Evolutionary conservation across 2,888 invertebrate species (phyloP), one percentile per base, ranked within the genome.

Genomic region (Plagiodera versicolora): DNA sequence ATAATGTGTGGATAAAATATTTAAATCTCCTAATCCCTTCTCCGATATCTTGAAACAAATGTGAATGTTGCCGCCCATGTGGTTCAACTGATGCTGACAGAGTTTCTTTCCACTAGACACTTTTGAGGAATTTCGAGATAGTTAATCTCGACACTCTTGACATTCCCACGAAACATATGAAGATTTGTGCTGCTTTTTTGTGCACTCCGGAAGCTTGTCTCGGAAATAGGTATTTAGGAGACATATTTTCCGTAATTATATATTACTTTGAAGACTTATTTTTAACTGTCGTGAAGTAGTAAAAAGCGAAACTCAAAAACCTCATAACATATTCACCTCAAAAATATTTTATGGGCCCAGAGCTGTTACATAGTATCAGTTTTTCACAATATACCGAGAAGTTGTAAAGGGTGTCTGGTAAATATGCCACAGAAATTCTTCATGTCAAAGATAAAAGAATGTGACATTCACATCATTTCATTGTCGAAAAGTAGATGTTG

Each of bases 201-300:
- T 24, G 24, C 60, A 59, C 71, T 69, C 75, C 75, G 77, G 77
- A 77, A 75, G 74, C 74, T 72, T 75, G 77, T 76, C 75, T 77
- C 75, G 77, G 77, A 77, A 77, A 77, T 77, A 74, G 75, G 74
- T 75, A 72, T 76, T 77, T 77, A 77, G 74, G 74, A 74, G 68
- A 72, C n/a, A 24, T 24, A 24, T 24, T 6, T 6, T 24, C 24
- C 24, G 24, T 76, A 75, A 75, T 72, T 74, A 74, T 70, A 69
- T 5, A 24, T 63, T 71, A 72, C 50, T 61, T 57, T 61, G 61
- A 61, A 50, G 61, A 46, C 24, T 24, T 24, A 24, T 24, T 59
- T 24, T 6, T 5, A 24, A 24, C 24, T 24, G 6, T 24, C n/a
- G n/a, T n/a, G n/a, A n/a, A n/a, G n/a, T n/a, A n/a, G n/a, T n/a